Conservation (phyloP, 2,113 vertebrate species). For the Hippocampus guttulatus region DNA sequence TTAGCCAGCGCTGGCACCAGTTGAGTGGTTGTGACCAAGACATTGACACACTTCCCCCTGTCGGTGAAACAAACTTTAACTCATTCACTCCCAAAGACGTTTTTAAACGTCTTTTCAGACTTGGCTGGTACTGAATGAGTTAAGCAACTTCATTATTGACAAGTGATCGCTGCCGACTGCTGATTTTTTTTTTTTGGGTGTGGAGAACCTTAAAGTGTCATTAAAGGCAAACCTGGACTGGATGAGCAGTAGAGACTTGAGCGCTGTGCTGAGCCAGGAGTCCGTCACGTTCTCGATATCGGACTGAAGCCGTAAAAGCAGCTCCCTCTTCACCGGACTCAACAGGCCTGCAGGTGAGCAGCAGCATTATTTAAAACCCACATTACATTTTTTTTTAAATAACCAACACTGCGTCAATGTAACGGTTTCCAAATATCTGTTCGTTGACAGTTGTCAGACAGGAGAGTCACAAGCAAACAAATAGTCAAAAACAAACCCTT, state of each 20-base stretch:
- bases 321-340: constrained; percentile 88
- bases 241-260: constrained; percentile 93
- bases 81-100: neutral
- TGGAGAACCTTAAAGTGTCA: neutral
- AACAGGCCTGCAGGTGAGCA: constrained; percentile 77
- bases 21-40: constrained; percentile 96
- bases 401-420: neutral
- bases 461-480: neutral
- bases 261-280: constrained; percentile 90
- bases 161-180: too few relatives aligned
- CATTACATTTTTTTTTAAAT: neutral
- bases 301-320: constrained; percentile 80
- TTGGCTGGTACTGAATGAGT: neutral
- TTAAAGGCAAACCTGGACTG: constrained; percentile 82
- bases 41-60: constrained; percentile 94
- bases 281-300: constrained; percentile 96
- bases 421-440: neutral
- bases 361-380: neutral
- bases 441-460: neutral
- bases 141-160: neutral
- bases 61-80: constrained; percentile 3
- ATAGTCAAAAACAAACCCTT: neutral
- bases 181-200: too few relatives aligned
- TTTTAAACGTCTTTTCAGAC: too few relatives aligned
- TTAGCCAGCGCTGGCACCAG: constrained; percentile 96